Base-by-base conservation (phyloP, 1,140 invertebrate genomes). In the Polyergus mexicanus region DNA sequence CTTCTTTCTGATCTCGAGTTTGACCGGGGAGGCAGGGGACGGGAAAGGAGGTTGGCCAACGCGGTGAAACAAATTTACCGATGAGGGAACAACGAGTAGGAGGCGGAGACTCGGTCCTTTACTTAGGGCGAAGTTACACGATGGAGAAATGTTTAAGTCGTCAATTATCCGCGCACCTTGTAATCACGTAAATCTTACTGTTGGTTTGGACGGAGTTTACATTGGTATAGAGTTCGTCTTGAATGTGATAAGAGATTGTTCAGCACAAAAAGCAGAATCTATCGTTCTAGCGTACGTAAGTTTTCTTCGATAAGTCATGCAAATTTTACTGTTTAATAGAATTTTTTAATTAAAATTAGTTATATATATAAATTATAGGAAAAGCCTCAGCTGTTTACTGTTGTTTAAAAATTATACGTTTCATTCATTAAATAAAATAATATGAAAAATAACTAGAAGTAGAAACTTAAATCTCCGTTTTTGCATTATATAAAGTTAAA, bases 101-200 rank as follows among this genome's bases (percentile, higher is more conserved):
- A 74, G 78, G 68, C 68, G 78, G 68, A 83, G 68, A 32, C 8
- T 13, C n/a, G 25, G 68, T 74, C 68, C 54, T 83, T 83, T 83
- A 83, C 78, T 83, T 83, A 74, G 28, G 68, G 78, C 8, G n/a
- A 74, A 60, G 38, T 80, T 83, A 74, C 68, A 74, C 10, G 78
- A 4, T 32, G 28, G 44, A 83, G 78, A 41, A 72, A 72, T 83
- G 54, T 68, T 83, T 83, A 72, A 83, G 78, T 83, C 54, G 78
- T 83, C 78, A 74, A 83, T 83, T 74, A 83, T 83, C 78, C 25
- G 68, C 38, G 68, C 54, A 74, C 54, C 78, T 83, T 83, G 68
- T 83, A 83, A 83, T 83, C 78, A 83, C 78, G 78, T 72, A 62
- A 83, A 83, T 83, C 68, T 83, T 54, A 60, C 38, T 60, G 54